Evolutionary conservation across 2,113 vertebrate species (phyloP), one percentile per base, ranked within the genome.

Genomic region (Pterocles gutturalis): DNA sequence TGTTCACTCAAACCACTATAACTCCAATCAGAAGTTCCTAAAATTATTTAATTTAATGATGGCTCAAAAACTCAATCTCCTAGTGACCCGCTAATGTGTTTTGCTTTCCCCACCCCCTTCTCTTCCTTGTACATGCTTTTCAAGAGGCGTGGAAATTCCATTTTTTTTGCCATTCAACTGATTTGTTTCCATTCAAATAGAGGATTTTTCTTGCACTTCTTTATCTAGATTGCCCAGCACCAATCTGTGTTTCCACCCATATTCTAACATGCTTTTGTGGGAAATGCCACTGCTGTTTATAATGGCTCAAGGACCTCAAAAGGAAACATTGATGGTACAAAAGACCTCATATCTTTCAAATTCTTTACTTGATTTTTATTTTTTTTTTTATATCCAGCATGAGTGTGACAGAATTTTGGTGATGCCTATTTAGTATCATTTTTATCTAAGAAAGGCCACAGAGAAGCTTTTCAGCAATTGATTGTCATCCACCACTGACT

Each of bases 21-120:
- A 91, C 73, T 49, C 89, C 87, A 96, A 94, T 90, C 93, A 96
- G 89, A 93, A 97, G 86, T 97, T 97, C 70, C 87, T 90, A 90
- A 97, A 96, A 98, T 97, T 96, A 97, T 92, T 97, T 97, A 96
- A 98, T 98, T 97, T 97, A 61, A 70, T 6, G 51, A 97, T 77
- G 89, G 64, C 24, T 94, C 72, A 93, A 95, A 95, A 84, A 38
- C 84, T 96, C 89, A 80, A 94, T 94, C 89, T 96, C 76, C 83
- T 96, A 67, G 61, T 45, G 71, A 94, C 90, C 93, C 91, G 67
- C 75, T 83, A 83, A 96, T 60, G 48, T 80, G 70, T 87, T 96
- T 96, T 97, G 80, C 78, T 95, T 87, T 94, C 73, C 64, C 80
- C 51, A 79, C 78, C 78, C 53, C 86, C 65, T 95, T 97, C 79